Evolutionary conservation across 2,888 invertebrate genomes (phyloP).

Genomic region (Sericinus montela): DNA sequence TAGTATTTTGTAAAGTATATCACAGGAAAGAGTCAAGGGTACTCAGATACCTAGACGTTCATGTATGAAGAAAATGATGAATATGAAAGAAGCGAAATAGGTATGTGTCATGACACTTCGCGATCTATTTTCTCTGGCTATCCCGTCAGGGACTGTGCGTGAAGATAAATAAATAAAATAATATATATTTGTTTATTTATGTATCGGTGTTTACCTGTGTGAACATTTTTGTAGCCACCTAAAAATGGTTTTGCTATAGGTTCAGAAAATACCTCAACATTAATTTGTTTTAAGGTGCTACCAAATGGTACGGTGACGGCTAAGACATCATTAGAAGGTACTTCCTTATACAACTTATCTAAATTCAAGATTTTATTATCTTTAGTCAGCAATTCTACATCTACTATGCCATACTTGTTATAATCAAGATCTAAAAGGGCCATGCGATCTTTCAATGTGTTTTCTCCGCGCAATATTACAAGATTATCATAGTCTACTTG

Average conservation of each 20-base stretch:
- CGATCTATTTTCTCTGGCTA: too few species aligned
- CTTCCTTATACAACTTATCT: constrained; percentile 64
- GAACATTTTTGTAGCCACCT: constrained; percentile 88
- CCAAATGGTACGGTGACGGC: constrained; percentile 66
- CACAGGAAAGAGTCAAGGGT: too few species aligned
- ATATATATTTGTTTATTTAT: too few species aligned
- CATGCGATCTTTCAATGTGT: constrained; percentile 61
- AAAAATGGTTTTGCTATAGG: constrained; percentile 85
- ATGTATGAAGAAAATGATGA: too few species aligned
- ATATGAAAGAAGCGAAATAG: too few species aligned
- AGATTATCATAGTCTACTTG: constrained; percentile 71
- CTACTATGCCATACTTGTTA: constrained; percentile 69
- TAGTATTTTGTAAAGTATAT: too few species aligned
- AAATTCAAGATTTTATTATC: constrained; percentile 58
- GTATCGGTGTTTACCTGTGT: constrained; percentile 69
- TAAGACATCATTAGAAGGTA: constrained; percentile 62
- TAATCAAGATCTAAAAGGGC: constrained; percentile 64
- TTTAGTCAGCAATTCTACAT: constrained; percentile 64
- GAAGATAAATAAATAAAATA: too few species aligned
- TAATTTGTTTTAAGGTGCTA: constrained; percentile 54
- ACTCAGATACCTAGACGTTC: too few species aligned
- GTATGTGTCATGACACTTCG: too few species aligned
- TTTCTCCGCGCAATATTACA: constrained; percentile 66
- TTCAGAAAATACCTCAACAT: constrained; percentile 69
- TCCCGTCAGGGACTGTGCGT: too few species aligned